A percentile compares a stretch with the other conserved stretches of the same genome.
Evolutionary conservation across 2,888 invertebrate species (phyloP).

Genomic region (Biston betularia): DNA sequence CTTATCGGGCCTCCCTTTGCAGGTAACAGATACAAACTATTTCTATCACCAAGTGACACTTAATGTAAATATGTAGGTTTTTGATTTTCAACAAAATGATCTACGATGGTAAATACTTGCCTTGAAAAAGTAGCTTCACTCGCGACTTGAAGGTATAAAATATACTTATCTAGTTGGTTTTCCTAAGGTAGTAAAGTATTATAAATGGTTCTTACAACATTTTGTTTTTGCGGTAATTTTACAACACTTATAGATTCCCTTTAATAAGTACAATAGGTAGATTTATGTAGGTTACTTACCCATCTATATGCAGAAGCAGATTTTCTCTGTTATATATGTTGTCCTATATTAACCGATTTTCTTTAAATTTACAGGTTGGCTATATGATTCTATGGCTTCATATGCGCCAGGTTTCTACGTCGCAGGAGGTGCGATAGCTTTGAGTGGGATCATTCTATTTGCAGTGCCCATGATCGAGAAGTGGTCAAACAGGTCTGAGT

Average conservation of each 20-base stretch:
- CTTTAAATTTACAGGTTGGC: conserved; percentile 87
- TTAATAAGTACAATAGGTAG: too few species aligned
- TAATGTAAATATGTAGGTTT: too few species aligned
- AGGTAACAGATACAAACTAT: conserved; percentile 87
- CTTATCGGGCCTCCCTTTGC: conserved; percentile 97
- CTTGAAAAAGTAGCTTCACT: too few species aligned
- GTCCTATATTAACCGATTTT: not conserved
- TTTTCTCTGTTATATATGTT: not conserved
- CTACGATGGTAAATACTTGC: too few species aligned
- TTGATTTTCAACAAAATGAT: too few species aligned
- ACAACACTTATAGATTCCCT: too few species aligned
- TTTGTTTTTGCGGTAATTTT: not conserved
- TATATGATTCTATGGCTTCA: conserved; percentile 91
- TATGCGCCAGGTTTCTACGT: conserved; percentile 96
- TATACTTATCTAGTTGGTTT: too few species aligned
- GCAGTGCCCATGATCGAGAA: conserved; percentile 91
- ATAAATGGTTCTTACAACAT: too few species aligned
- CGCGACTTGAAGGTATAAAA: too few species aligned
- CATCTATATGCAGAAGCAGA: too few species aligned
- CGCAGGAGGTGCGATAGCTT: conserved; percentile 93
- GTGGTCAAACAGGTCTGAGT: conserved; percentile 57
- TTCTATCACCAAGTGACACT: not conserved
- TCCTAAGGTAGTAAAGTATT: too few species aligned
- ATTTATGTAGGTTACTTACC: too few species aligned
- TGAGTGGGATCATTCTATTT: conserved; percentile 96